Percentiles rank a stretch among this genome's conserved stretches.
Conservation (phyloP, 2,797 vertebrate species). For the Thaleichthys pacificus region DNA sequence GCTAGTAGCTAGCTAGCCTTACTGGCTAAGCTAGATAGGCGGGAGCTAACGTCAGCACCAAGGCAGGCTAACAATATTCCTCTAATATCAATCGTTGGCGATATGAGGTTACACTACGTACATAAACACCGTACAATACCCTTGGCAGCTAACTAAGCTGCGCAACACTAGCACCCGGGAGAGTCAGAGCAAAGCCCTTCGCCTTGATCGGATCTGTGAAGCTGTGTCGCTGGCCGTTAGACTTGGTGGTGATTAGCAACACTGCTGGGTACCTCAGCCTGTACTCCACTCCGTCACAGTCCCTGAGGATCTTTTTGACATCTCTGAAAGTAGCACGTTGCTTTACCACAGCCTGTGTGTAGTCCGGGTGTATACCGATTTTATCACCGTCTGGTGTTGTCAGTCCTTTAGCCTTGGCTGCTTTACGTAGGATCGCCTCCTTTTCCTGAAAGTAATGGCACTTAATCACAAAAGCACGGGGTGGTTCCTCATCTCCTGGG, state of each 20-base stretch:
- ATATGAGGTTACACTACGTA: too few species aligned
- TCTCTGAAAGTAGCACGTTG: slow-evolving; percentile 6
- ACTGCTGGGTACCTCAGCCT: slow-evolving; percentile 3
- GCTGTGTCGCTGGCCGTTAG: not conserved
- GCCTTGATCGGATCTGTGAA: slow-evolving; percentile 6
- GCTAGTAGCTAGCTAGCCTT: too few species aligned
- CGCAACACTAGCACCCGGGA: too few species aligned
- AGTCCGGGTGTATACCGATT: slow-evolving; percentile 10
- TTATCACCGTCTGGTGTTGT: slow-evolving; percentile 5
- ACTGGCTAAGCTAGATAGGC: too few species aligned
- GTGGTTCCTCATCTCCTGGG: not conserved
- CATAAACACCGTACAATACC: too few species aligned
- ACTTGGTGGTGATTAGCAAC: slow-evolving; percentile 6
- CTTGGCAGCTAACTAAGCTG: too few species aligned
- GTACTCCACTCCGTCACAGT: slow-evolving; percentile 7
- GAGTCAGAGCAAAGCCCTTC: slow-evolving; percentile 2
- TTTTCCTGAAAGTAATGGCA: slow-evolving; percentile 9
- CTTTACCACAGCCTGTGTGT: slow-evolving; percentile 3
- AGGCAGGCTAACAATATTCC: too few species aligned
- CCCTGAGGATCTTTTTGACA: not conserved
- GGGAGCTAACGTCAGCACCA: too few species aligned
- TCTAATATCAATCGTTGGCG: too few species aligned
- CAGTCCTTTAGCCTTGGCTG: not conserved
- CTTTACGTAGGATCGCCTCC: not conserved
- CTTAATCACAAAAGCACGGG: not conserved